Percentiles rank a stretch among this genome's conserved stretches.
phyloP scores from a whole-genome alignment of 2,888 invertebrate species.

The Carabus problematicus region DNA sequence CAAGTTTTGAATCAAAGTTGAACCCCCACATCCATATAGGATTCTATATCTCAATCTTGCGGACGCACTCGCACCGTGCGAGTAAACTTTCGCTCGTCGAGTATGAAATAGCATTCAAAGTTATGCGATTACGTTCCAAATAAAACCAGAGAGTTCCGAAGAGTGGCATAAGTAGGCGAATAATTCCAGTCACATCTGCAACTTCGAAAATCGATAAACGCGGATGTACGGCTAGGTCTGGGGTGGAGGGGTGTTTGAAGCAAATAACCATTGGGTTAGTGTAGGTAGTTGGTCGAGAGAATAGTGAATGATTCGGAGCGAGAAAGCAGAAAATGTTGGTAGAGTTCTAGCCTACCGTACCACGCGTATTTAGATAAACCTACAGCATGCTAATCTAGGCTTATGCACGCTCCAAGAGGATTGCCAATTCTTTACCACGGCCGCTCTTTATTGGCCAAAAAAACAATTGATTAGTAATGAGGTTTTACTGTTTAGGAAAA shows the following conservation, averaged over 20 bases:
- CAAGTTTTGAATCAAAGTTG: slow-evolving; percentile 41
- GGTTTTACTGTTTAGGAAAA: slow-evolving; percentile 29
- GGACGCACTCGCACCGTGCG: slow-evolving; percentile 27
- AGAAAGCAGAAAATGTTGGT: too few species aligned
- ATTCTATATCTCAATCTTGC: slow-evolving; percentile 43
- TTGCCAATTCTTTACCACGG: slow-evolving; percentile 33
- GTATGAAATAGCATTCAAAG: slow-evolving; percentile 54
- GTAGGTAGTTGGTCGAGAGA: too few species aligned
- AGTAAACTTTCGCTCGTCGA: slow-evolving; percentile 44
- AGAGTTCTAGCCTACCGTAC: too few species aligned
- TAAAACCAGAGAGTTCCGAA: slow-evolving; percentile 43
- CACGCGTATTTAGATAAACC: slow-evolving; percentile 36
- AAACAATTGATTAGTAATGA: slow-evolving; percentile 39
- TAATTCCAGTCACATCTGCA: slow-evolving; percentile 54
- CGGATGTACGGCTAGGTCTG: not conserved
- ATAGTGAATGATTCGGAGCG: too few species aligned
- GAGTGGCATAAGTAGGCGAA: slow-evolving; percentile 50
- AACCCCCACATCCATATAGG: slow-evolving; percentile 34
- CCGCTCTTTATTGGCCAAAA: slow-evolving; percentile 29
- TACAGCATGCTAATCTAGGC: slow-evolving; percentile 35
- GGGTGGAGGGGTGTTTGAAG: slow-evolving; percentile 8
- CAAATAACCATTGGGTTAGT: slow-evolving; percentile 28
- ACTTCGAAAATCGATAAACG: slow-evolving; percentile 53
- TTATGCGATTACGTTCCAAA: slow-evolving; percentile 52
- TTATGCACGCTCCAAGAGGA: slow-evolving; percentile 17